Evolutionary conservation across 2,888 invertebrate genomes (phyloP), one percentile per base, ranked within the genome.

Genomic region (Arctia plantaginis): DNA sequence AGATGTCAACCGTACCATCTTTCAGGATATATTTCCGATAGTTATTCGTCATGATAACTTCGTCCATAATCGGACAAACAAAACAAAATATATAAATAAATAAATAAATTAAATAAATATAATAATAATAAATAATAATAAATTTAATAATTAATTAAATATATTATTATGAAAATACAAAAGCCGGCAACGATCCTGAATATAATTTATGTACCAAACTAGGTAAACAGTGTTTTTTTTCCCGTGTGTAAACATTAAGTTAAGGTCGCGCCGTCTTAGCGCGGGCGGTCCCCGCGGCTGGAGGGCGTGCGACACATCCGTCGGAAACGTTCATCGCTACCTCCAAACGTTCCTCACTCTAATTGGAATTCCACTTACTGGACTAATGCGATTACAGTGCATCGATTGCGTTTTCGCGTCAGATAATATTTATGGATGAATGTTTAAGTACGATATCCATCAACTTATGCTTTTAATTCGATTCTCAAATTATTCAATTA

Each of bases 281-380:
- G 79, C 87, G 86, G 89, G 89, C 86, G 88, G 87, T 86, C 80
- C 84, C 82, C 84, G 91, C 87, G 90, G 86, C 90, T 85, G 90
- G 84, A 88, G 88, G 90, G 90, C 90, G 92, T 90, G 89, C 83
- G 86, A 81, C 87, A 77, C 83, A 80, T 91, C 93, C 93, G 90
- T 82, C 87, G 93, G 94, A 93, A 90, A 89, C 87, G 87, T 83
- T 86, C 87, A 84, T 84, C 86, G 81, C 89, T 88, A 80, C 82
- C 83, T 77, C 83, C 82, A 55, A 55, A n/a, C 51, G 51, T 10
- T 55, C 51, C 51, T 55, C n/a, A 81, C 84, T 82, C 85, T 91
- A 90, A 92, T 91, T 92, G 88, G 89, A 85, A 87, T 89, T 90
- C 83, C 86, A 86, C 79, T 82, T 80, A 85, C 80, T 77, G 77